Conservation (phyloP, 2,113 vertebrate species). For the Tichodroma muraria region DNA sequence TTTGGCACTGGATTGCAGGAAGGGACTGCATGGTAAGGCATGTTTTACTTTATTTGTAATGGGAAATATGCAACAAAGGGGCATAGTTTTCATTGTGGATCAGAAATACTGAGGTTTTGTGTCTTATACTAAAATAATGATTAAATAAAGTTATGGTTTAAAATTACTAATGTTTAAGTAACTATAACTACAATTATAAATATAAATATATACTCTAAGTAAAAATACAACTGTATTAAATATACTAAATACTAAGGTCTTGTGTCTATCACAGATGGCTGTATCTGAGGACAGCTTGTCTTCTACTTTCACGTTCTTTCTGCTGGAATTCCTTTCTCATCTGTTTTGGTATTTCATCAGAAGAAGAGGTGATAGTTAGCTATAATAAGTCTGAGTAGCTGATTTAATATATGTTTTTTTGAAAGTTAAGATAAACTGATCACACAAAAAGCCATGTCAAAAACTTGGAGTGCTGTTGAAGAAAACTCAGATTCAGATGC, state of each 20-base stretch:
- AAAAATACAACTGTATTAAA: not conserved
- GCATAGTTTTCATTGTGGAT: not conserved
- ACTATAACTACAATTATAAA: not conserved
- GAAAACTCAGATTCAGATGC: not conserved
- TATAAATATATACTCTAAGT: not conserved
- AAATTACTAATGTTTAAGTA: not conserved
- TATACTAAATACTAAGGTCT: not conserved
- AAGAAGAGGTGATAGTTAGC: not conserved
- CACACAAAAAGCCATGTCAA: not conserved
- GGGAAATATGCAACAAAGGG: not conserved
- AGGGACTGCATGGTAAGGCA: not conserved
- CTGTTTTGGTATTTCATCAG: not conserved
- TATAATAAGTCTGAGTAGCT: not conserved
- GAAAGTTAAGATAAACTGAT: not conserved
- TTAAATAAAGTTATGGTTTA: not conserved
- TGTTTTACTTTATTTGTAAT: not conserved
- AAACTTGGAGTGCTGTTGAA: not conserved
- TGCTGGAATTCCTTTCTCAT: not conserved
- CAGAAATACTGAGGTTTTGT: not conserved
- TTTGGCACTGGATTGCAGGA: not conserved
- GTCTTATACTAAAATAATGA: not conserved
- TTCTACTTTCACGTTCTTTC: not conserved
- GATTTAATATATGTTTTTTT: not conserved
- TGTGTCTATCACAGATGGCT: not conserved
- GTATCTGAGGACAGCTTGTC: not conserved